These are phyloP conservation scores for Anticlea derivata DNA, from an alignment of 2,888 invertebrate genomes.

Conservation along the genomic window DNA sequence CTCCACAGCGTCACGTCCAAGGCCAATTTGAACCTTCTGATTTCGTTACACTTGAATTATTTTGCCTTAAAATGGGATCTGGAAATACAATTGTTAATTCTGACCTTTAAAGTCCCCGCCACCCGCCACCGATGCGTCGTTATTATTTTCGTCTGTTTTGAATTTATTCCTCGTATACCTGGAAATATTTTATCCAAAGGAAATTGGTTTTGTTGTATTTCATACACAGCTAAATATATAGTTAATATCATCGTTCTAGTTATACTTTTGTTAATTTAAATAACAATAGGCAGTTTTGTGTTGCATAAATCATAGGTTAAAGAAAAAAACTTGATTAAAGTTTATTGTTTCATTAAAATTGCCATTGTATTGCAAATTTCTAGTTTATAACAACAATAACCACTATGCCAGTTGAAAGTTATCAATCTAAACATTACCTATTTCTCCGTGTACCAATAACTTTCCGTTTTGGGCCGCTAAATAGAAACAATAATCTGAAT, in stretches of 20 bases:
- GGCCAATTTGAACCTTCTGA: constrained; percentile 36
- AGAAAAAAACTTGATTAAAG: no score
- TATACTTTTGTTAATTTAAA: no score
- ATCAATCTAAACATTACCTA: neutral
- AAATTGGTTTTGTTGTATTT: no score
- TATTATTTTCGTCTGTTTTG: constrained; percentile 9
- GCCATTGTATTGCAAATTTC: no score
- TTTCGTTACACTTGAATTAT: constrained; percentile 26
- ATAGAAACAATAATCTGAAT: neutral
- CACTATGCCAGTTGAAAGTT: neutral
- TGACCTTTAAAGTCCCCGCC: constrained; percentile 15
- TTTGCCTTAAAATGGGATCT: constrained; percentile 16
- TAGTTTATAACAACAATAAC: constrained; percentile 1
- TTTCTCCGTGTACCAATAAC: neutral
- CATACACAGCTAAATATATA: no score
- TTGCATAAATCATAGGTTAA: no score
- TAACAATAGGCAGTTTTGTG: no score
- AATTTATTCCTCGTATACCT: constrained; percentile 1
- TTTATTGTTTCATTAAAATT: no score
- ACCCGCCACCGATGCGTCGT: neutral
- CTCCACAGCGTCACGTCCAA: constrained; percentile 30
- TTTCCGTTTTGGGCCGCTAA: neutral
- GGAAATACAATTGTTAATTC: constrained; percentile 30
- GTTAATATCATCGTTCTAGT: no score
- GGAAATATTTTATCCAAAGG: neutral